Conservation (phyloP, 2,797 vertebrate genomes). For the Pseudochromis fuscus region DNA sequence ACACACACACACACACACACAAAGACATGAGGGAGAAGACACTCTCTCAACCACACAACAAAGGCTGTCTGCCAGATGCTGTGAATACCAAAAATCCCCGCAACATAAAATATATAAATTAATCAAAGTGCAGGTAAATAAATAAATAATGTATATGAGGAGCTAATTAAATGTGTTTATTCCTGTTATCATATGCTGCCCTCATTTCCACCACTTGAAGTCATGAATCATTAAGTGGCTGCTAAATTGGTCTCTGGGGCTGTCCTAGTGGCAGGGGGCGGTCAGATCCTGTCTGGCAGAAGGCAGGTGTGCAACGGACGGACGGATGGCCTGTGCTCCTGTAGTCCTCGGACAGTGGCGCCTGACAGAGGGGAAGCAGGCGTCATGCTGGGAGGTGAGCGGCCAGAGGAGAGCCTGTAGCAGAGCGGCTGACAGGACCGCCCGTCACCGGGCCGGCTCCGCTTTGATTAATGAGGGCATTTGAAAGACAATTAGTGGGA, state of each 20-base stretch:
- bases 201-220: conserved; percentile 93
- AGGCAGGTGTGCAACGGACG: conserved; percentile 91
- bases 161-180: conserved; percentile 99
- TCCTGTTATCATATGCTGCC: conserved; percentile 95
- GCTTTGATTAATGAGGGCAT: conserved; percentile 98
- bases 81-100: conserved; percentile 84
- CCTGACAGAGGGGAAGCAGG: conserved; percentile 84
- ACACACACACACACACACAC: not conserved
- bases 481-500: conserved; percentile 99
- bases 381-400: conserved; percentile 91
- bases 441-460: conserved; percentile 86
- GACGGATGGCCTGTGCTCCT: conserved; percentile 85
- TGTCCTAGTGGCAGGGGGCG: conserved; percentile 85
- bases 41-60: conserved; percentile 79
- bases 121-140: conserved; percentile 88
- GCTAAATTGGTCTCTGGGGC: conserved; percentile 97
- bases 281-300: conserved; percentile 91
- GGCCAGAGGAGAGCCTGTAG: conserved; percentile 85
- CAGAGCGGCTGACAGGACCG: conserved; percentile 89
- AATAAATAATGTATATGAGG: conserved; percentile 90
- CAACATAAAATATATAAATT: conserved; percentile 86
- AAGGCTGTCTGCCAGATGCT: conserved; percentile 86
- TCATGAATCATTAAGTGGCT: conserved; percentile 97
- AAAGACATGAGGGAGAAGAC: conserved; percentile 58
- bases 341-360: conserved; percentile 75